Evolutionary conservation across 2,888 invertebrate genomes (phyloP).

Genomic region (Cheilosia vulpina): DNA sequence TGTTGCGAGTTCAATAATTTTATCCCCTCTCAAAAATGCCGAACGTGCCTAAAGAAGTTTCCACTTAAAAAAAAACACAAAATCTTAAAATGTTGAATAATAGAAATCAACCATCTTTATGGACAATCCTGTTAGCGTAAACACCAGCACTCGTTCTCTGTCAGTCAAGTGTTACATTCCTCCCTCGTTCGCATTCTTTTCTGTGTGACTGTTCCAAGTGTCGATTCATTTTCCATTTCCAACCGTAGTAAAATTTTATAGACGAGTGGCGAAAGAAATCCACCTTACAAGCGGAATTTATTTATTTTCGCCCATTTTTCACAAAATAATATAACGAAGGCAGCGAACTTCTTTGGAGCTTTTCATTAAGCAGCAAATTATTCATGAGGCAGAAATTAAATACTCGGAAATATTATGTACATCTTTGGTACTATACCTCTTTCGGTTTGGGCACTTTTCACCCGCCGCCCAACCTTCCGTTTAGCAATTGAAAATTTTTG

Average conservation of each 20-base stretch:
- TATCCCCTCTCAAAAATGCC: too few species aligned
- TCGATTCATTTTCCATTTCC: constrained; percentile 63
- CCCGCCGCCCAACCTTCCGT: constrained; percentile 39
- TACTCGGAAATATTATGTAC: constrained; percentile 77
- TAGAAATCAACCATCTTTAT: constrained; percentile 46
- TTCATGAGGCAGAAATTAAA: constrained; percentile 78
- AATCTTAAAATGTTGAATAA: not conserved
- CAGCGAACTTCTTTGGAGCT: constrained; percentile 43
- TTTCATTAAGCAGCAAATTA: constrained; percentile 78
- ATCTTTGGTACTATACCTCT: constrained; percentile 59
- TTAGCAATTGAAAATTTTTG: constrained; percentile 48
- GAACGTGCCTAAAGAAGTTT: too few species aligned
- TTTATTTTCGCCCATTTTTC: constrained; percentile 6
- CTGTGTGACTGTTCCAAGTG: constrained; percentile 61
- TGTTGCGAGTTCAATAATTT: too few species aligned
- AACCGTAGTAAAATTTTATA: constrained; percentile 28
- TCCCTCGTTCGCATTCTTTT: not conserved
- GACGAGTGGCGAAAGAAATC: constrained; percentile 20
- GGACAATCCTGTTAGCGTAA: constrained; percentile 63
- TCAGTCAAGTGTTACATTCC: not conserved
- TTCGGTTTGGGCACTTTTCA: constrained; percentile 7
- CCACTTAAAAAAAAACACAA: too few species aligned
- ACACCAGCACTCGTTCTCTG: constrained; percentile 26
- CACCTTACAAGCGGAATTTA: constrained; percentile 26
- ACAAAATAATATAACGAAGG: constrained; percentile 26